Conservation (phyloP, 2,888 invertebrate species). For the Meganola albula region DNA sequence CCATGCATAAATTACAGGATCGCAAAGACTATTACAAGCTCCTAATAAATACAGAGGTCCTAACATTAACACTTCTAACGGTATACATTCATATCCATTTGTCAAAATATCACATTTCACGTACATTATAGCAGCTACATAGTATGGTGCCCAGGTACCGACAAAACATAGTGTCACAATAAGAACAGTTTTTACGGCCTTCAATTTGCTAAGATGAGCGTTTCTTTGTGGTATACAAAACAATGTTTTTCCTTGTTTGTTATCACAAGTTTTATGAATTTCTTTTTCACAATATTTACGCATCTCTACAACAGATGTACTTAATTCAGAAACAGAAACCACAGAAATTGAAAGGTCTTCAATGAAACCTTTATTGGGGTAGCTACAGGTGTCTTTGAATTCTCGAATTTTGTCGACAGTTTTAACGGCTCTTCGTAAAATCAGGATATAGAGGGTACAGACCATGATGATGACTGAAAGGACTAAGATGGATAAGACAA, state of each 20-base stretch:
- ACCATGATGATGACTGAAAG: conserved; percentile 56
- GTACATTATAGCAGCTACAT: conserved; percentile 70
- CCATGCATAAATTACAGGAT: conserved; percentile 80
- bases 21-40: conserved; percentile 73
- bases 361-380: conserved; percentile 43
- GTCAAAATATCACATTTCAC: conserved; percentile 61
- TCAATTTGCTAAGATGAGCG: conserved; percentile 66
- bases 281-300: conserved; percentile 17
- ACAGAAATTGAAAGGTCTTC: conserved; percentile 35
- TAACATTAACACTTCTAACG: conserved; percentile 69
- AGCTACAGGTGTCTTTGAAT: conserved; percentile 38
- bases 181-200: conserved; percentile 78
- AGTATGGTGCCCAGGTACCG: conserved; percentile 78
- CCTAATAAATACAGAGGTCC: conserved; percentile 78
- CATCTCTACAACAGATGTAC: conserved; percentile 16
- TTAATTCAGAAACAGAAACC: conserved; percentile 28
- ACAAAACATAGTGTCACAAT: conserved; percentile 76
- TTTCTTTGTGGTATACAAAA: conserved; percentile 12
- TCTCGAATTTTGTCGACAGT: conserved; percentile 69
- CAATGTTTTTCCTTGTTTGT: conserved; percentile 8
- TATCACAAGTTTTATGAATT: conserved; percentile 9
- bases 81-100: conserved; percentile 60
- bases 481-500: conserved; percentile 67
- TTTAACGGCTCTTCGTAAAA: conserved; percentile 71
- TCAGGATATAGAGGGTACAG: conserved; percentile 70